These are phyloP conservation scores for Hofmannophila pseudospretella DNA, from an alignment of 2,888 invertebrate species.

Conservation along the genomic window DNA sequence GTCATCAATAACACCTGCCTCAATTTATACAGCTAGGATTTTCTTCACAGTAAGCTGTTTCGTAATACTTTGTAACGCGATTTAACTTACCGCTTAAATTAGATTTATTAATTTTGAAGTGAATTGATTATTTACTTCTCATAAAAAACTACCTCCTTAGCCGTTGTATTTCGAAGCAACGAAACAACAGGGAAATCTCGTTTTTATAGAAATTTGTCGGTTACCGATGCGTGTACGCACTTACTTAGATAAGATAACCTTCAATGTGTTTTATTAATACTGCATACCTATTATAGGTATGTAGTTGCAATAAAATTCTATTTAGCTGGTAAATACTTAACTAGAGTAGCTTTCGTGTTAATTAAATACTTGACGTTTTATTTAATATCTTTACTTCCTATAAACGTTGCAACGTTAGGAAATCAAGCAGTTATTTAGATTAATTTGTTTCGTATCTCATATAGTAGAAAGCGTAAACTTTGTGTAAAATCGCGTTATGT, in stretches of 20 bases:
- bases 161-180: neutral
- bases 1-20: slow-evolving; percentile 3
- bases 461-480: slow-evolving; percentile 1
- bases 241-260: neutral
- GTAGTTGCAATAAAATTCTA: neutral
- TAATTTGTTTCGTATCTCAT: slow-evolving; percentile 2
- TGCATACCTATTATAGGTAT: neutral
- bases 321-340: neutral
- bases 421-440: neutral
- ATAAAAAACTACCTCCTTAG: neutral
- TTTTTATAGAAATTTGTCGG: neutral
- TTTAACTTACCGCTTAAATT: too few relatives aligned
- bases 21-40: neutral
- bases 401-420: neutral
- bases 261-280: too few relatives aligned
- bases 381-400: slow-evolving; percentile 1
- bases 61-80: too few relatives aligned
- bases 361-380: neutral
- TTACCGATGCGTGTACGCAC: neutral
- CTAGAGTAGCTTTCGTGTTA: neutral
- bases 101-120: too few relatives aligned
- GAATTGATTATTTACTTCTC: too few relatives aligned
- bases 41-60: neutral
- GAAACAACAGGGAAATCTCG: neutral
- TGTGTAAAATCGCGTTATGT: slow-evolving; percentile 5